phyloP scores from a whole-genome alignment of 2,113 vertebrate genomes.

The Vulpes lagopus region DNA sequence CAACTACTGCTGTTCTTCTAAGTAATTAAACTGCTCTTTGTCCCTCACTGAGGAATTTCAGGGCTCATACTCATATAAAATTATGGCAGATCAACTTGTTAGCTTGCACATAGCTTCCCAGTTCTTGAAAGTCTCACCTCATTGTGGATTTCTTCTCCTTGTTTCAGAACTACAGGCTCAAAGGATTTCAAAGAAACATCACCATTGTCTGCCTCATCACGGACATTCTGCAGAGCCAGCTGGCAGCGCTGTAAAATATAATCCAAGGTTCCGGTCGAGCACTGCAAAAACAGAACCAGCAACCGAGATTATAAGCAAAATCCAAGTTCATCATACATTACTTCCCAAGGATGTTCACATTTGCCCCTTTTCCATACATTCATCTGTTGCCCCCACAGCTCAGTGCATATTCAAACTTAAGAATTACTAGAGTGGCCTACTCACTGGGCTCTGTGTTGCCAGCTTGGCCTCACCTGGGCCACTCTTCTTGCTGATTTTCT shows the following conservation, averaged over 20 bases:
- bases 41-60: background rate
- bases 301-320: background rate
- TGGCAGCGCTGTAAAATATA: conserved; percentile 93
- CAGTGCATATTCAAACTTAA: background rate
- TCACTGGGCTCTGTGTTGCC: background rate
- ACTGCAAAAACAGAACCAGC: conserved; percentile 86
- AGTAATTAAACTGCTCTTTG: background rate
- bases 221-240: conserved; percentile 93
- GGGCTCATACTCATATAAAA: background rate
- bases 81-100: background rate
- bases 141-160: conserved; percentile 96
- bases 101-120: background rate
- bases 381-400: background rate
- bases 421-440: background rate
- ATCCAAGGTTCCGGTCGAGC: conserved; percentile 93
- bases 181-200: conserved; percentile 90
- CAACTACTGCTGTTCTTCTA: background rate
- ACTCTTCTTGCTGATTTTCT: background rate
- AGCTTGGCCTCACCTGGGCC: background rate
- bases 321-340: background rate
- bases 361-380: rapidly evolving
- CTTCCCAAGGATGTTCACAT: background rate
- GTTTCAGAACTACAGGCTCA: conserved; percentile 89
- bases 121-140: conserved; percentile 90
- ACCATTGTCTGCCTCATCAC: conserved; percentile 84